Evolutionary conservation across 2,797 vertebrate genomes (phyloP).

Genomic region (Molossus molossus): DNA sequence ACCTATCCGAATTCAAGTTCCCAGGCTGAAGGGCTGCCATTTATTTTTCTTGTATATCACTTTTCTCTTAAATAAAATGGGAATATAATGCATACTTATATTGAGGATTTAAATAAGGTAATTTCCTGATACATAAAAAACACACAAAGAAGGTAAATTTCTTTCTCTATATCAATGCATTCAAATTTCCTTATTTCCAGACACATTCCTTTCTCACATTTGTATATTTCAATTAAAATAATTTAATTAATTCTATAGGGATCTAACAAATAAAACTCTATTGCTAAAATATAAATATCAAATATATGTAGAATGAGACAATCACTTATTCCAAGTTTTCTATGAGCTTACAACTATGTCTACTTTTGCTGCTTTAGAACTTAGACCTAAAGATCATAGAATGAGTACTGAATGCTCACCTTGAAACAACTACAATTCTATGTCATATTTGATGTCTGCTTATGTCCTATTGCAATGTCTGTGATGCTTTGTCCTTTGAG

Average conservation of each 20-base stretch:
- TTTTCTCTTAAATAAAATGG: conserved; percentile 18
- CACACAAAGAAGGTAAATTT: not conserved
- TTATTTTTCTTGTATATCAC: not conserved
- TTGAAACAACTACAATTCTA: not conserved
- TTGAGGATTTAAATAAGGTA: conserved; percentile 21
- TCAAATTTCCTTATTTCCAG: not conserved
- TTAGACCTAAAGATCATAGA: not conserved
- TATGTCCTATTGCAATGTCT: not conserved
- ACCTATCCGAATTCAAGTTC: not conserved
- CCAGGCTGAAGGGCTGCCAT: not conserved
- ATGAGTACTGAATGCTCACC: not conserved
- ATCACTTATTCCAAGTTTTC: not conserved
- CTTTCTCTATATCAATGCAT: not conserved
- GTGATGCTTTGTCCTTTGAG: not conserved
- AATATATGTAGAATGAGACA: not conserved
- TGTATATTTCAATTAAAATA: not conserved
- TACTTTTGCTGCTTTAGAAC: not conserved
- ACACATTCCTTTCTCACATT: not conserved
- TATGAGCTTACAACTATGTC: not conserved
- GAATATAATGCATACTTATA: not conserved
- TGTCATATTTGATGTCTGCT: not conserved
- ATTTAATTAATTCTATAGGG: not conserved
- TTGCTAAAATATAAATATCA: not conserved
- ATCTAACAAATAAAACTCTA: not conserved
- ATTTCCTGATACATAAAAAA: not conserved